Percentiles rank a stretch among this genome's conserved stretches.
These are phyloP conservation scores for Pseudonaja textilis DNA, from an alignment of 2,113 vertebrate species.

Conservation along the genomic window DNA sequence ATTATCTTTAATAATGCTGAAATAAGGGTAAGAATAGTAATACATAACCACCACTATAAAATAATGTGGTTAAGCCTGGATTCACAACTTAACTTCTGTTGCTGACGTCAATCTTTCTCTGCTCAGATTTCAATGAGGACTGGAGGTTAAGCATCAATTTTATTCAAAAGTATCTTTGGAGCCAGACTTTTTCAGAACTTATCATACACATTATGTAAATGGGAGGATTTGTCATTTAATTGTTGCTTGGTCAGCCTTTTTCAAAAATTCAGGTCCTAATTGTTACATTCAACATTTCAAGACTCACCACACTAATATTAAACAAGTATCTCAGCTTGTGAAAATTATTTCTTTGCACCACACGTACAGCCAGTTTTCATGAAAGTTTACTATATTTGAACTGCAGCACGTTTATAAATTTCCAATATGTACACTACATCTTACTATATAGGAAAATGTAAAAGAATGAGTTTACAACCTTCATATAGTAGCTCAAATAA, in stretches of 20 bases:
- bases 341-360: slow-evolving; percentile 42
- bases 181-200: not conserved
- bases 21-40: not conserved
- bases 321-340: slow-evolving; percentile 28
- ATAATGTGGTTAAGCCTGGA: not conserved
- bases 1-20: not conserved
- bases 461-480: slow-evolving; percentile 61
- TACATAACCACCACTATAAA: not conserved
- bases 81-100: not conserved
- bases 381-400: slow-evolving; percentile 64
- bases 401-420: slow-evolving; percentile 51
- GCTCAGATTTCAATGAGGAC: not conserved
- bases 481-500: slow-evolving; percentile 66
- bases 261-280: slow-evolving; percentile 9
- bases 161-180: slow-evolving; percentile 16
- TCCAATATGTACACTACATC: slow-evolving; percentile 55
- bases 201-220: not conserved
- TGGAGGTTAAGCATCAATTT: not conserved
- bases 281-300: slow-evolving; percentile 27
- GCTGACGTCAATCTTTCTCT: not conserved
- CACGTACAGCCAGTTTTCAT: slow-evolving; percentile 50
- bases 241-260: slow-evolving; percentile 2
- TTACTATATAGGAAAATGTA: slow-evolving; percentile 43
- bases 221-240: not conserved
- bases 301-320: slow-evolving; percentile 30